phyloP scores from a whole-genome alignment of 2,888 invertebrate species.

The Apoderus coryli region DNA sequence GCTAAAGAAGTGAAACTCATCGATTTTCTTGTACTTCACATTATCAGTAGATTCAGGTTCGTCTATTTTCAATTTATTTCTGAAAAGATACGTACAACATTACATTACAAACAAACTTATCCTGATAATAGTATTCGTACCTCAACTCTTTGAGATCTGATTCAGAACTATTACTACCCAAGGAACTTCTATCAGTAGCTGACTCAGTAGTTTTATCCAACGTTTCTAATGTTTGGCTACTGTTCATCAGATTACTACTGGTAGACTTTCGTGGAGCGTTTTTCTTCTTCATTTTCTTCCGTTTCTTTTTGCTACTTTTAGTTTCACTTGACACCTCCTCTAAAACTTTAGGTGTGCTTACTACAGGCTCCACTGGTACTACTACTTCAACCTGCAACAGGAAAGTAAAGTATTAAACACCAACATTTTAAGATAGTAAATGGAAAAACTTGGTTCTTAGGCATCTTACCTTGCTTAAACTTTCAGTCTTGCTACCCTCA shows the following conservation, averaged over 20 bases:
- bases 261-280: constrained; percentile 53
- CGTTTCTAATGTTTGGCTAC: constrained; percentile 34
- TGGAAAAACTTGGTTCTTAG: too few species aligned
- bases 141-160: constrained; percentile 31
- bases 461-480: constrained; percentile 13
- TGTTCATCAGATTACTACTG: constrained; percentile 35
- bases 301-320: constrained; percentile 55
- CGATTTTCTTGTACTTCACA: constrained; percentile 30
- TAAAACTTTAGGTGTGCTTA: too few species aligned
- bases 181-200: constrained; percentile 30
- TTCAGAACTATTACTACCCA: constrained; percentile 31
- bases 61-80: constrained; percentile 8
- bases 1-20: constrained; percentile 81
- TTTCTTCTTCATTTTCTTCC: constrained; percentile 72
- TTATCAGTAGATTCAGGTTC: constrained; percentile 12
- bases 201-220: constrained; percentile 26
- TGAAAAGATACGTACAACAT: too few species aligned
- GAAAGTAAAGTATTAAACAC: too few species aligned
- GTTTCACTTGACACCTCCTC: constrained; percentile 30
- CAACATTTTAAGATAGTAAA: too few species aligned
- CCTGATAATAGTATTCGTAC: too few species aligned
- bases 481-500: constrained; percentile 24
- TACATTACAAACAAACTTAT: too few species aligned
- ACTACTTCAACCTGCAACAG: too few species aligned
- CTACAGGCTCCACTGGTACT: too few species aligned